These are phyloP conservation scores for Mythimna ferrago DNA, from an alignment of 2,888 invertebrate species.

Conservation along the genomic window DNA sequence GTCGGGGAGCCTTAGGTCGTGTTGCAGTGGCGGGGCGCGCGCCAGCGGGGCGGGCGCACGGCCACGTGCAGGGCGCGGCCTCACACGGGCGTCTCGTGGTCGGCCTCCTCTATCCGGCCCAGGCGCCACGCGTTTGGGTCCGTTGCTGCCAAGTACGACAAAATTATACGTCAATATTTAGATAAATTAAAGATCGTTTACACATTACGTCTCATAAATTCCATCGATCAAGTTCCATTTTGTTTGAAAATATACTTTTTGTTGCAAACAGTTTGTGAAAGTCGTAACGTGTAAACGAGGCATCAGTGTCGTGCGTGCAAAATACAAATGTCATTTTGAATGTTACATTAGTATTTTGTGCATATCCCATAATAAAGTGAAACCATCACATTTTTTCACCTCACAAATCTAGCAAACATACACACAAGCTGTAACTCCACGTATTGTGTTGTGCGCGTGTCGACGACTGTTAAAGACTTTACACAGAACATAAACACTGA, in stretches of 20 bases:
- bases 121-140: constrained; percentile 96
- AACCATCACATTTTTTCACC: constrained; percentile 33
- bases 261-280: constrained; percentile 1
- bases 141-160: constrained; percentile 86
- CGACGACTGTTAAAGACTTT: constrained; percentile 63
- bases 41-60: constrained; percentile 76
- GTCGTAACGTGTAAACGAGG: constrained; percentile 34
- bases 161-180: constrained; percentile 9
- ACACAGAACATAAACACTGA: constrained; percentile 45
- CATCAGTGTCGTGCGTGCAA: constrained; percentile 39
- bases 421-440: constrained; percentile 73
- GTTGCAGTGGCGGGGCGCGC: constrained; percentile 53
- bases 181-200: constrained; percentile 7
- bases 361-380: constrained; percentile 30
- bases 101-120: constrained; percentile 95
- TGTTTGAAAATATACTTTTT: not conserved
- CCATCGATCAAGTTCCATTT: not conserved
- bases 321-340: constrained; percentile 46
- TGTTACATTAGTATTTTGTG: constrained; percentile 49
- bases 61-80: constrained; percentile 83
- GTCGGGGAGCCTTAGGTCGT: constrained; percentile 36
- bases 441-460: constrained; percentile 69
- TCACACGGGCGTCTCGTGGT: constrained; percentile 96
- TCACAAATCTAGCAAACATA: constrained; percentile 72
- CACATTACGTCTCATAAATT: constrained; percentile 2